Conservation (phyloP, 2,797 vertebrate genomes). For the Ceyx erithaca region DNA sequence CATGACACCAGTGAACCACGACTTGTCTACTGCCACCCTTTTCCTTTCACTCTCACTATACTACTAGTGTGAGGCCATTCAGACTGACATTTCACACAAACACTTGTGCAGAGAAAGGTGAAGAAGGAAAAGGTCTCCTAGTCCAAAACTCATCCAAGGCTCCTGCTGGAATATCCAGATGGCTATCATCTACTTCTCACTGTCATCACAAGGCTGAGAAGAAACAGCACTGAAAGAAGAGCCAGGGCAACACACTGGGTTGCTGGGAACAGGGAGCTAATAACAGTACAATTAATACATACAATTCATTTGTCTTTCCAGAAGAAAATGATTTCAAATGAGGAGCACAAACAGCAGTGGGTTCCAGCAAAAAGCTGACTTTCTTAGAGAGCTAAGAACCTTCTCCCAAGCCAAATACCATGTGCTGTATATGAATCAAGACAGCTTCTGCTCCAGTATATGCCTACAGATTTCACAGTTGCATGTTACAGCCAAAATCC, state of each 20-base stretch:
- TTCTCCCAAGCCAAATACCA: slow-evolving; percentile 42
- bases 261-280: neutral
- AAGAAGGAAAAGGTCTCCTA: neutral
- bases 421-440: slow-evolving; percentile 60
- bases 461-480: slow-evolving; percentile 67
- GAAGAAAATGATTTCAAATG: neutral
- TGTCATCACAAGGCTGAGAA: slow-evolving; percentile 38
- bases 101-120: neutral
- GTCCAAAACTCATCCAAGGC: neutral
- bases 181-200: neutral
- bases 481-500: slow-evolving; percentile 51
- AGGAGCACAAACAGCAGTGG: slow-evolving; percentile 1
- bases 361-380: neutral
- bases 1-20: slow-evolving; percentile 19
- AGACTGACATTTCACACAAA: neutral
- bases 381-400: slow-evolving; percentile 20
- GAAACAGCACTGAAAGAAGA: neutral
- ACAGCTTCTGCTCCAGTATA: slow-evolving; percentile 56
- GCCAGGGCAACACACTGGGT: neutral
- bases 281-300: neutral
- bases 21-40: neutral
- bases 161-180: neutral
- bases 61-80: neutral
- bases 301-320: neutral
- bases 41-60: neutral